Evolutionary conservation across 2,797 vertebrate genomes (phyloP).

Genomic region (Ispidina lecontei): DNA sequence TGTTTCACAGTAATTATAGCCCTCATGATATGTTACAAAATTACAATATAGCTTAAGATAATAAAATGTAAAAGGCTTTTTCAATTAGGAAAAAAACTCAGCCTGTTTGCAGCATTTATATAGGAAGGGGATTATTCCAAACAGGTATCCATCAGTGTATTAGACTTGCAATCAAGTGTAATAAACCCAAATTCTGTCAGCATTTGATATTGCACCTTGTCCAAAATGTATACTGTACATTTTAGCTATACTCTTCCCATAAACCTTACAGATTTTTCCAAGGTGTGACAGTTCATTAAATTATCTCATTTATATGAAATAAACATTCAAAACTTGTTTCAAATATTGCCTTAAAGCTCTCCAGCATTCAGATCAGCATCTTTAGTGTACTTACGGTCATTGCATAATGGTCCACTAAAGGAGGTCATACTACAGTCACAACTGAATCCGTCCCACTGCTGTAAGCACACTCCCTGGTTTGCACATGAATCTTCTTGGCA

Average conservation of each 20-base stretch:
- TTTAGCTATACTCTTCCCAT: neutral
- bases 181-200: neutral
- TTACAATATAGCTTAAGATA: conserved; percentile 59
- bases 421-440: conserved; percentile 99
- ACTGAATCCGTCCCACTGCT: conserved; percentile 98
- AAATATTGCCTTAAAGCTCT: neutral
- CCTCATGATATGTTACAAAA: conserved; percentile 41
- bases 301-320: neutral
- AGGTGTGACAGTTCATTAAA: neutral
- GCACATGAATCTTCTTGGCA: conserved; percentile 98
- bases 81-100: neutral
- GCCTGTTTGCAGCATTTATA: neutral
- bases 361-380: neutral
- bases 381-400: conserved; percentile 88
- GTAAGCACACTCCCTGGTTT: conserved; percentile 96
- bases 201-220: neutral
- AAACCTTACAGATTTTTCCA: neutral
- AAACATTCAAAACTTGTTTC: neutral
- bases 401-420: conserved; percentile 94
- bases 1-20: conserved; percentile 54
- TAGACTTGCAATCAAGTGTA: neutral
- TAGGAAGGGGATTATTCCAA: neutral
- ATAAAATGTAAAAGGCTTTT: conserved; percentile 24
- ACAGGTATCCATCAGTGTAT: neutral
- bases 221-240: neutral